Conservation (phyloP, 1,140 invertebrate species). For the Ooceraea biroi region DNA sequence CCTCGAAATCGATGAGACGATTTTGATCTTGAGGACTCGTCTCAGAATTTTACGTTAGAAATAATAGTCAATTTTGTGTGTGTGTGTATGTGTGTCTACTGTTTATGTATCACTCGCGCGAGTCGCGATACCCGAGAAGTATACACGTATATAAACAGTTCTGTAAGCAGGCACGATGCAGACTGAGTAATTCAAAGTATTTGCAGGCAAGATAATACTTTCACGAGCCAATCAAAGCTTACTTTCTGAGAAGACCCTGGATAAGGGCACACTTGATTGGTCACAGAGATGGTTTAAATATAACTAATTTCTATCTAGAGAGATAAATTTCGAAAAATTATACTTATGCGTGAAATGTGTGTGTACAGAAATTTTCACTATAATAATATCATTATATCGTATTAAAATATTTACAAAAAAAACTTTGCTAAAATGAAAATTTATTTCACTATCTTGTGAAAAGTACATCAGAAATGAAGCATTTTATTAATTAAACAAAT, state of each 20-base stretch:
- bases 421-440: no score
- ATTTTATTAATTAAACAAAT: no score
- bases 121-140: slow-evolving; percentile 7
- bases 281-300: slow-evolving; percentile 11
- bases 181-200: slow-evolving; percentile 32
- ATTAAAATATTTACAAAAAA: not conserved
- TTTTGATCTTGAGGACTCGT: not conserved
- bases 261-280: slow-evolving; percentile 20
- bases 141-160: slow-evolving; percentile 30
- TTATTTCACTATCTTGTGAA: no score
- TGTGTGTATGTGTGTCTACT: not conserved
- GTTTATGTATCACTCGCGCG: slow-evolving; percentile 24
- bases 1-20: not conserved
- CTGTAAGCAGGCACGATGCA: slow-evolving; percentile 17
- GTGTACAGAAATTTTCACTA: not conserved
- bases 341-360: not conserved
- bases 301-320: not conserved
- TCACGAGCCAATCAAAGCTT: slow-evolving; percentile 11
- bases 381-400: not conserved
- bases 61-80: not conserved
- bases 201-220: not conserved
- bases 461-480: no score
- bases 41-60: slow-evolving; percentile 7
- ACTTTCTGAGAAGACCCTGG: not conserved
- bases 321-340: not conserved